phyloP scores from a whole-genome alignment of 2,113 vertebrate species.

The Lanius collurio region DNA sequence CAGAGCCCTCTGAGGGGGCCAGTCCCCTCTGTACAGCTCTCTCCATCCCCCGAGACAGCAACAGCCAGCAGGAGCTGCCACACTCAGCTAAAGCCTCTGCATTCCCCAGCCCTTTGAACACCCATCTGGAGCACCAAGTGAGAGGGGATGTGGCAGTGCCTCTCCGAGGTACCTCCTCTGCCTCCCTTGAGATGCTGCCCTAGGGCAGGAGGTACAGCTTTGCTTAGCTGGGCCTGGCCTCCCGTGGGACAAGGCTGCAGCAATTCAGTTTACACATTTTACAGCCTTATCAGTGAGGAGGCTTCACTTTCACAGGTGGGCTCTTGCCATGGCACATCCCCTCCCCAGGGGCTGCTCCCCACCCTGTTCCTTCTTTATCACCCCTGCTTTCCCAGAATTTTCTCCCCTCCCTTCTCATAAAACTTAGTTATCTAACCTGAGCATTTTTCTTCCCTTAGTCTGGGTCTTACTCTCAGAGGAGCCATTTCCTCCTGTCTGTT shows the following conservation, averaged over 20 bases:
- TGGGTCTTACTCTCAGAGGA: not conserved
- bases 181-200: not conserved
- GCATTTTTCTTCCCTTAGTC: not conserved
- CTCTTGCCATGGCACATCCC: not conserved
- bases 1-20: not conserved
- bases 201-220: not conserved
- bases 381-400: not conserved
- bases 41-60: not conserved
- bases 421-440: not conserved
- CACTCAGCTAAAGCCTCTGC: not conserved
- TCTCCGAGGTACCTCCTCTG: not conserved
- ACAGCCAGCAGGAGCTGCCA: not conserved
- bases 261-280: not conserved
- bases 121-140: not conserved
- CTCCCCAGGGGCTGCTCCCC: not conserved
- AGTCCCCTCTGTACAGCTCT: not conserved
- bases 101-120: not conserved
- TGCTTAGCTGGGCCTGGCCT: not conserved
- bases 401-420: not conserved
- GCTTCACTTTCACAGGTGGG: not conserved
- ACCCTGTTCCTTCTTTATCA: not conserved
- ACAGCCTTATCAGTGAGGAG: not conserved
- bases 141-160: not conserved
- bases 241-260: not conserved
- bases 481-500: not conserved